These are phyloP conservation scores for Spilosoma lubricipeda DNA, from an alignment of 2,888 invertebrate species.

Conservation along the genomic window DNA sequence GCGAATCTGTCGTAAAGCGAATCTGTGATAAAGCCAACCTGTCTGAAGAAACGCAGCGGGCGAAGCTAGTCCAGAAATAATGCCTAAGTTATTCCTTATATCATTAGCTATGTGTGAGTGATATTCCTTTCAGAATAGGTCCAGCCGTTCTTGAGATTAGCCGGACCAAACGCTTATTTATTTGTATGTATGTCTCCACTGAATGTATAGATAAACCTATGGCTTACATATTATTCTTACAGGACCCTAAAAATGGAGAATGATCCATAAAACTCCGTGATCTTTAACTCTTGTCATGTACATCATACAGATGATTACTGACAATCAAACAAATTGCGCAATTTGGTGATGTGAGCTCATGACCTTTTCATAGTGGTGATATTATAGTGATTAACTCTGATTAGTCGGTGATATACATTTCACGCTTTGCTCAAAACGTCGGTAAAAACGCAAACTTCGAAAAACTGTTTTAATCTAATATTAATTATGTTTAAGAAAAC, in stretches of 20 bases:
- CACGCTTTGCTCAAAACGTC: not conserved
- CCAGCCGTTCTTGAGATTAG: no score
- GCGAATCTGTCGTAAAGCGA: no score
- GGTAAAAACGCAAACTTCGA: not conserved
- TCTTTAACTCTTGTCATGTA: constrained; percentile 54
- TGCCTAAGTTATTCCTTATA: no score
- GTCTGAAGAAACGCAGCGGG: no score
- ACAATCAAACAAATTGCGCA: constrained; percentile 37
- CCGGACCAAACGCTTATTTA: no score
- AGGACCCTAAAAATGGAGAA: constrained; percentile 23
- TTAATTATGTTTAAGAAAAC: not conserved
- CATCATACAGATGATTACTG: constrained; percentile 61
- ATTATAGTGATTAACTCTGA: not conserved
- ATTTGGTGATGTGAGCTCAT: constrained; percentile 30
- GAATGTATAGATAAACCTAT: no score
- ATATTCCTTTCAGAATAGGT: no score
- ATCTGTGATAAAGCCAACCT: no score
- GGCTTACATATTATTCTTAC: not conserved
- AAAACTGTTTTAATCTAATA: not conserved
- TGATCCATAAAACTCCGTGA: constrained; percentile 39
- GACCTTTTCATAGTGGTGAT: constrained; percentile 13
- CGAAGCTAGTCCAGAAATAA: no score
- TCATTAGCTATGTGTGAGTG: no score
- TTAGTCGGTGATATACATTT: not conserved
- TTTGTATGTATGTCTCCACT: no score